Evolutionary conservation across 2,113 vertebrate species (phyloP).

Genomic region (Setophaga petechia): DNA sequence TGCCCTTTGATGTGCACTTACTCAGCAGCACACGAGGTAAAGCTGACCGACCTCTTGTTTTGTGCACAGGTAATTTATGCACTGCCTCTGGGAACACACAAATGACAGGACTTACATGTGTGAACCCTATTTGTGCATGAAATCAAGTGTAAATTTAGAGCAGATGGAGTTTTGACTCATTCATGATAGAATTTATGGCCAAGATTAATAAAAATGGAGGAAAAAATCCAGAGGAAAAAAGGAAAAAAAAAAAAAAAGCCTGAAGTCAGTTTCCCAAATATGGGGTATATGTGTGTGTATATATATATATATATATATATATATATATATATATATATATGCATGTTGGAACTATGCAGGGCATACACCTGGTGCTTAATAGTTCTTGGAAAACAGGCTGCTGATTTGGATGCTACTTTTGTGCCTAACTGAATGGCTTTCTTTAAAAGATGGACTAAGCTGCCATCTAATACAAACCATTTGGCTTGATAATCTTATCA

Average conservation of each 20-base stretch:
- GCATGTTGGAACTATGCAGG: neutral
- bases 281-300: neutral
- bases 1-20: conserved; percentile 54
- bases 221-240: neutral
- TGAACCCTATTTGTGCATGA: conserved; percentile 53
- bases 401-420: neutral
- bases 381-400: neutral
- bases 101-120: conserved; percentile 49
- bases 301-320: fast-evolving
- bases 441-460: neutral
- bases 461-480: neutral
- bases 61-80: conserved; percentile 44
- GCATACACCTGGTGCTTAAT: neutral
- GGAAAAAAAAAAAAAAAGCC: neutral
- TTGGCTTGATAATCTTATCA: neutral
- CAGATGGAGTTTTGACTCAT: conserved; percentile 53
- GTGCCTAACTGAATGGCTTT: neutral
- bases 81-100: conserved; percentile 45
- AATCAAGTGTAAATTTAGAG: conserved; percentile 66
- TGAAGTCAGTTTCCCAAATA: neutral
- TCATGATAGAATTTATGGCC: conserved; percentile 41
- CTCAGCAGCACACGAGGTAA: neutral
- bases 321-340: fast-evolving
- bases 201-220: neutral
- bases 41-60: conserved; percentile 22